Evolutionary conservation across 2,113 vertebrate species (phyloP), one percentile per base, ranked within the genome.

Genomic region (Grammomys dolichurus): DNA sequence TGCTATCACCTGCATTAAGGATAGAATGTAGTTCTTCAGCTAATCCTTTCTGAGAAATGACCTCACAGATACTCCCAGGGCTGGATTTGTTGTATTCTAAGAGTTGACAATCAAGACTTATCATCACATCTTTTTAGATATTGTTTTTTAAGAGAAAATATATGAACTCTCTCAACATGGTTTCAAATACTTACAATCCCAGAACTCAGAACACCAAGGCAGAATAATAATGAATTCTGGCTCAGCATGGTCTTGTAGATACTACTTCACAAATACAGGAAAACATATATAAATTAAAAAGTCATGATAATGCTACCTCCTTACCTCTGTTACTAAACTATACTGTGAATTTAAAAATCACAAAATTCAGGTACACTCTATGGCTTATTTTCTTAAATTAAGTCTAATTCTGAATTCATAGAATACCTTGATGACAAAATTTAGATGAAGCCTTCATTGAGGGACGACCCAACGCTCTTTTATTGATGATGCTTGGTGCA

Each of bases 221-320:
- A 75, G n/a, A 33, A 60, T n/a, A 51, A 75, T 36, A 31, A 11
- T 17, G 10, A 22, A 12, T 16, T 43, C 20, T 33, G 56, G 4
- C 22, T 43, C 22, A 89, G 22, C 36, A 9, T 19, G 14, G 7
- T 9, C 36, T 82, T 82, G 20, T n/a, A 60, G 22, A 60, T 28
- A 33, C 17, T 70, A 36, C 4, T 46, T 69, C 46, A 87, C 6
- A 88, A 87, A 54, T 3, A 5, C 54, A 60, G 26, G 58, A 60
- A 31, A 58, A 77, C 4, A 46, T 46, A 76, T 31, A 58, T 28
- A 77, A 89, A n/a, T n/a, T 26, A 54, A 96, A 96, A 96, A 95
- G n/a, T 67, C 19, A 73, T 63, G 80, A 5, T 48, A 51, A 1
- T 87, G 17, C 48, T 5, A 67, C 63, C 14, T 11, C 2, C 10